Evolutionary conservation across 92 coral and sea anemone genomes (phyloP), one percentile per base, ranked within the genome.

Genomic region (Scolanthus callimorphus): DNA sequence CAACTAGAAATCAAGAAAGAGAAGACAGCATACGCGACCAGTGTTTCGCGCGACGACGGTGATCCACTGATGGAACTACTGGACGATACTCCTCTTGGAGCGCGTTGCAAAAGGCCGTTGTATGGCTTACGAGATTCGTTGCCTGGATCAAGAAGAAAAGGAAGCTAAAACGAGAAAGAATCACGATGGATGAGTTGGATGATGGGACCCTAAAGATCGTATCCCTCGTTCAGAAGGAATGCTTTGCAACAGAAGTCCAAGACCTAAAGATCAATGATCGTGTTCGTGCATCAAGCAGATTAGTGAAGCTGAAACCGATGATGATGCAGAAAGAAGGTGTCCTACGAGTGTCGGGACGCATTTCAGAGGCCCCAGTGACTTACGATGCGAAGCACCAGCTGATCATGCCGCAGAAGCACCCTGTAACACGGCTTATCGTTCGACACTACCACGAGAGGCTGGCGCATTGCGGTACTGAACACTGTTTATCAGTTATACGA

Each of bases 401-500:
- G 20, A 76, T 83, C 52, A 30, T 77, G 25, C 83, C 84, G 23
- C 69, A 58, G 34, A 55, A 65, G 30, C 79, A 77, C 49, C 49
- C 62, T 41, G 76, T 70, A 10, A 68, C 80, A 20, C 12, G 13
- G 23, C 62, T 38, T 57, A 59, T 83, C 6, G 69, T 83, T 26
- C 45, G 39, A 13, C 76, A 73, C 46, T 59, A 50, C 50, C 73
- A 84, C 37, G 29, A 13, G 21, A 44, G 44, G 29, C 51, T 56
- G 43, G 82, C 77, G 0, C 90, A 84, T 38, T 17, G 66, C 39
- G 85, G 90, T 11, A 67, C 67, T 1, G 85, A 78, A 48, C 90
- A 83, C 27, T 67, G 71, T 20, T 57, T 56, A 48, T 66, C 78
- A 19, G 59, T 53, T 48, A 27, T 79, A 63, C 62, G 79, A 47